These are phyloP conservation scores for Elaphurus davidianus DNA, from an alignment of 2,113 vertebrate genomes.

Conservation along the genomic window DNA sequence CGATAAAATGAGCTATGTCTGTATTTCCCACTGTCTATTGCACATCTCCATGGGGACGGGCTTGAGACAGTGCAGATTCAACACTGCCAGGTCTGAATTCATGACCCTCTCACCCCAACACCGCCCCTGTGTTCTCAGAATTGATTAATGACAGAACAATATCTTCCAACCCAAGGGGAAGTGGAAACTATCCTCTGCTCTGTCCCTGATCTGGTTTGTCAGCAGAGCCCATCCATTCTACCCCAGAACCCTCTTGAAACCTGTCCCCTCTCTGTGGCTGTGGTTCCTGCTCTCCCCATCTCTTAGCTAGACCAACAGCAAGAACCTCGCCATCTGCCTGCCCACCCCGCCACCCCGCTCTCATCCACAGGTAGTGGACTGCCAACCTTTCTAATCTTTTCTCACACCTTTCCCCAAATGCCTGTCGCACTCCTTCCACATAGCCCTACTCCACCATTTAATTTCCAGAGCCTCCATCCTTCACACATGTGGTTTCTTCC, in stretches of 20 bases:
- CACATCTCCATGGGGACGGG: background rate
- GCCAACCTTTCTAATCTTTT: background rate
- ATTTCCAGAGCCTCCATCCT: background rate
- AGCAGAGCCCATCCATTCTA: background rate
- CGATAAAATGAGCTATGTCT: background rate
- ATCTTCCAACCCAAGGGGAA: background rate
- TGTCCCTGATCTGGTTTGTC: background rate
- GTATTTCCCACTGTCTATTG: background rate
- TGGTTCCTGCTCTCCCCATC: background rate
- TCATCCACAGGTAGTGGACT: background rate
- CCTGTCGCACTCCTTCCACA: background rate
- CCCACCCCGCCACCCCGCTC: background rate
- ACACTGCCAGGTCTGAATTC: background rate
- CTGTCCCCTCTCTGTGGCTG: background rate
- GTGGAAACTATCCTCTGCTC: background rate
- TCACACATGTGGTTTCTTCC: background rate
- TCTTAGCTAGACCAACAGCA: background rate
- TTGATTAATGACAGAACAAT: background rate
- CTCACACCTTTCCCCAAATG: background rate
- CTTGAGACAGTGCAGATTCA: background rate
- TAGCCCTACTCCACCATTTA: background rate
- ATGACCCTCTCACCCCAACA: background rate
- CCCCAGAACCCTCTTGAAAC: background rate
- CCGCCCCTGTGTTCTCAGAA: background rate
- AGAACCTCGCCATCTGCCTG: background rate